phyloP scores from a whole-genome alignment of 2,797 vertebrate genomes.

The Tauraco hartlaubi region DNA sequence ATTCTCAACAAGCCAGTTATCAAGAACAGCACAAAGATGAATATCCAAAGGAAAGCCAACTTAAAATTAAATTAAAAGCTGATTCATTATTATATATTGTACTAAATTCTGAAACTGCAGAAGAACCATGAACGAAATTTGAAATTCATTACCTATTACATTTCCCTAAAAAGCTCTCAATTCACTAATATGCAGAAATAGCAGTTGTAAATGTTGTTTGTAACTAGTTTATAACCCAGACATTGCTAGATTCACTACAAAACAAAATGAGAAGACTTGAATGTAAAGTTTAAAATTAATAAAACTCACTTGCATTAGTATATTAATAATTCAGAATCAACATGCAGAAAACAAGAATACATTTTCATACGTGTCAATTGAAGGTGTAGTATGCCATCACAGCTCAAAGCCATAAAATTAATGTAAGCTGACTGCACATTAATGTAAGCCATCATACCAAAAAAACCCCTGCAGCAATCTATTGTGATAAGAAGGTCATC shows the following conservation, averaged over 20 bases:
- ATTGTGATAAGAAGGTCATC: background rate
- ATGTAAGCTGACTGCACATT: background rate
- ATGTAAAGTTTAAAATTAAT: background rate
- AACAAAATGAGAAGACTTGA: background rate
- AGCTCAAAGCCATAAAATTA: background rate
- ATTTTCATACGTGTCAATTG: background rate
- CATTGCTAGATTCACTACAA: background rate
- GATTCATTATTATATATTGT: background rate
- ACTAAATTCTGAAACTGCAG: background rate
- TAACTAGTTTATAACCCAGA: background rate
- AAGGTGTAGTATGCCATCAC: background rate
- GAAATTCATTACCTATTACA: background rate
- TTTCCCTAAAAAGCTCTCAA: background rate
- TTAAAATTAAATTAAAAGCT: background rate
- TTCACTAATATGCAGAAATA: background rate
- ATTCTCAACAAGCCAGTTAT: background rate
- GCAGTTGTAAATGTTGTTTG: background rate
- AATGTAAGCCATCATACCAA: background rate
- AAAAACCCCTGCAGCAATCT: background rate
- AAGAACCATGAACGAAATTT: background rate
- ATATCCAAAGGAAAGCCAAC: background rate
- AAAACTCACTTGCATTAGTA: background rate
- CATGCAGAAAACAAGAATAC: background rate
- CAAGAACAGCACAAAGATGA: background rate
- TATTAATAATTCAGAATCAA: background rate